Evolutionary conservation across 2,888 invertebrate species (phyloP), one percentile per base, ranked within the genome.

Genomic region (Dastarcus helophoroides): DNA sequence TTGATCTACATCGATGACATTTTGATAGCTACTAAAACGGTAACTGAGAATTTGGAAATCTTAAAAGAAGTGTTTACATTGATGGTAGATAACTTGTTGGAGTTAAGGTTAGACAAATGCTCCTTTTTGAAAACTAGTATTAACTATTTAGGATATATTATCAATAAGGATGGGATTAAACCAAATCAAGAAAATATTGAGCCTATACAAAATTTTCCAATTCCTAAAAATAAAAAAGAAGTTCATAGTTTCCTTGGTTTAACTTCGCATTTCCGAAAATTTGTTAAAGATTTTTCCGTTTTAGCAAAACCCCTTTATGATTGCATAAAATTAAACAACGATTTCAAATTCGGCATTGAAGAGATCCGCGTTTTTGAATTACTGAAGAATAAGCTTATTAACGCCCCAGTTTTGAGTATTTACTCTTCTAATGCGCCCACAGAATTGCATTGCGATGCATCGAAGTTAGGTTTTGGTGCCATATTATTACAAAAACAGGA

Each of bases 381-480:
- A 12, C 26, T 48, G 14, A 48, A 50, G 35, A 13, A 4, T 4
- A 27, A 31, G 13, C 34, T 54, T 15, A 21, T 32, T 4, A 15
- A 28, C 4, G 22, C 40, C 22, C 54, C 51, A n/a, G 39, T 51
- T 14, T 38, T 56, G 12, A 29, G 37, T 5, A 36, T 56, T 8
- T 60, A 50, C 32, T 41, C 46, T 15, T 48, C 48, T 1, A 22
- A 31, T 6, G 33, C 39, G 14, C 40, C 46, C 17, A 56, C 54
- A 2, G 46, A 57, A 33, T 30, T 57, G 19, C 54, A 56, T 30
- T 51, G 50, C 11, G 54, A 58, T 35, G 55, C 51, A 1, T 50
- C 48, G 29, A 30, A 43, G 1, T 8, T 34, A 3, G 54, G 54
- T 1, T 54, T 41, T 31, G 55, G 51, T 1, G 43, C 45, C 2